Evolutionary conservation across 2,888 invertebrate genomes (phyloP).

Genomic region (Lasioglossum zephyrum): DNA sequence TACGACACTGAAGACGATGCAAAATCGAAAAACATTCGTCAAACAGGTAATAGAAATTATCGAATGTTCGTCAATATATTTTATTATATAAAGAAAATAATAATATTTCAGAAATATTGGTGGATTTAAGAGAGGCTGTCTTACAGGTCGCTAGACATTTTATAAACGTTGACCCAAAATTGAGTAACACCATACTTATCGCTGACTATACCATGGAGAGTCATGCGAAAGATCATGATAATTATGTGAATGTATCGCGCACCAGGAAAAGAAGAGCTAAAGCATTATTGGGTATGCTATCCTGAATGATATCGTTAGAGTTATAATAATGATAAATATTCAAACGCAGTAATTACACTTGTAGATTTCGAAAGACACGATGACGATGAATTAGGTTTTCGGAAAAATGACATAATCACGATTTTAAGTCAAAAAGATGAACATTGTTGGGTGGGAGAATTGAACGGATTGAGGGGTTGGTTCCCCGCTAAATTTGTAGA

Average conservation of each 20-base stretch:
- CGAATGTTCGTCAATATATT: constrained; percentile 1
- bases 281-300: constrained; percentile 90
- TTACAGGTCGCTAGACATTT: constrained; percentile 97
- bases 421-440: constrained; percentile 99
- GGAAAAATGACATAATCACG: constrained; percentile 99
- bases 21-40: constrained; percentile 98
- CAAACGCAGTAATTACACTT: background rate
- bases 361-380: constrained; percentile 98
- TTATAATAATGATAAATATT: constrained; percentile 16
- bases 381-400: constrained; percentile 98
- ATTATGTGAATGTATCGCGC: constrained; percentile 96
- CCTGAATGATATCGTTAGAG: constrained; percentile 24
- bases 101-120: constrained; percentile 91
- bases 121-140: constrained; percentile 98
- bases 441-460: constrained; percentile 99
- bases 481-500: constrained; percentile 99
- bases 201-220: constrained; percentile 98
- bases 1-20: constrained; percentile 92
- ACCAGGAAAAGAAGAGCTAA: constrained; percentile 96
- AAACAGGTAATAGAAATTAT: constrained; percentile 87
- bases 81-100: constrained; percentile 7
- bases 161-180: constrained; percentile 95
- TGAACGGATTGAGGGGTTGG: constrained; percentile 98
- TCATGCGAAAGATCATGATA: constrained; percentile 96
- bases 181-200: constrained; percentile 92